A percentile compares a stretch with the other conserved stretches of the same genome.
Evolutionary conservation across 2,797 vertebrate genomes (phyloP).

Genomic region (Coracias cyanogaster): DNA sequence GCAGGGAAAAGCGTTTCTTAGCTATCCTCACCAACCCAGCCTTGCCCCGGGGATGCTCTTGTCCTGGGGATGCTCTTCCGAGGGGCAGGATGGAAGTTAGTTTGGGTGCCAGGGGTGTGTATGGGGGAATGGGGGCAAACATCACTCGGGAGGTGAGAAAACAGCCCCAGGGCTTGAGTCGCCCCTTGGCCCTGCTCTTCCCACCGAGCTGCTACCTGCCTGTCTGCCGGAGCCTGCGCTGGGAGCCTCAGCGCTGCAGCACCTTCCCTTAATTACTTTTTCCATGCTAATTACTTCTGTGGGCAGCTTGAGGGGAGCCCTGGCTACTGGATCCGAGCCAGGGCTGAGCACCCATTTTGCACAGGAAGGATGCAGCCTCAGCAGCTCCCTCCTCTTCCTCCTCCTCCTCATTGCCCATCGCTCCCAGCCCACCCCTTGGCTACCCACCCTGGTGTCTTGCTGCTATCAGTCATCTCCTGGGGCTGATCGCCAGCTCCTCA

Average conservation of each 20-base stretch:
- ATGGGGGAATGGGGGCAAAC: background rate
- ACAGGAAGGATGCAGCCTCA: background rate
- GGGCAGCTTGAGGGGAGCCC: background rate
- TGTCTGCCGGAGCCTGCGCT: background rate
- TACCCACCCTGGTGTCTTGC: background rate
- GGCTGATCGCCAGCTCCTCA: background rate
- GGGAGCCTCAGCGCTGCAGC: slow-evolving; percentile 75
- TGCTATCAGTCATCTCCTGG: background rate
- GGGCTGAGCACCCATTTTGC: background rate
- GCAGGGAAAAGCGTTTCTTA: background rate
- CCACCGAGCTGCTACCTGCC: background rate
- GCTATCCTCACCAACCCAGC: background rate
- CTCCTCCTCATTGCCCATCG: background rate
- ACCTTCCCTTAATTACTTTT: slow-evolving; percentile 80
- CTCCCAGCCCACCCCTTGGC: background rate
- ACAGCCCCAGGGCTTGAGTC: background rate
- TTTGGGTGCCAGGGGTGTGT: accelerated
- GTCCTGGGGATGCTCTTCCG: background rate
- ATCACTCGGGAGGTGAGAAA: background rate
- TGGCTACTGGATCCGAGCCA: background rate
- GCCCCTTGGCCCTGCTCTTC: background rate
- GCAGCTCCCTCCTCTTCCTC: background rate
- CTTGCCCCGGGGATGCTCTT: background rate
- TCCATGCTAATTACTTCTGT: slow-evolving; percentile 72
- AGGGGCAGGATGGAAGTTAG: background rate